Percentiles rank a stretch among this genome's conserved stretches.
Conservation (phyloP, 2,797 vertebrate genomes). For the Buceros bicornis region DNA sequence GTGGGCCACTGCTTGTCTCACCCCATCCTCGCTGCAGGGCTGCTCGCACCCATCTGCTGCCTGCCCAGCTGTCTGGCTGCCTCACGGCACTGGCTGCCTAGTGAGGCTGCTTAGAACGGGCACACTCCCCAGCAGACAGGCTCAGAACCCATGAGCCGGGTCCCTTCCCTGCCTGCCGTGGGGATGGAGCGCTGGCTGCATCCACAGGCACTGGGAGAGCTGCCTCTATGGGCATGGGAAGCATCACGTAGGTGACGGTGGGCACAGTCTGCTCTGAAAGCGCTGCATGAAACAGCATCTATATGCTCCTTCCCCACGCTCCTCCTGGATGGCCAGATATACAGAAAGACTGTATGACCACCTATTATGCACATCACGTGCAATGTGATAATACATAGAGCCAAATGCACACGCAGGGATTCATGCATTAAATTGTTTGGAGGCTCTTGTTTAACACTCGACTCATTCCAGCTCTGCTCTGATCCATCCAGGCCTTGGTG, state of each 20-base stretch:
- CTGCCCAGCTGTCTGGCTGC: rapidly evolving
- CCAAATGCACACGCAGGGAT: neutral
- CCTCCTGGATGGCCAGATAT: neutral
- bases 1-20: neutral
- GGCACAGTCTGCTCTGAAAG: too few species aligned
- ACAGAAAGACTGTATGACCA: neutral
- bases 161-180: neutral
- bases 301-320: neutral
- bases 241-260: rapidly evolving
- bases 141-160: neutral
- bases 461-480: neutral
- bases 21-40: neutral
- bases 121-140: neutral
- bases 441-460: neutral
- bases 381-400: neutral
- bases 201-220: neutral
- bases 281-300: neutral
- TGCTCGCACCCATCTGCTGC: neutral
- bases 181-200: neutral
- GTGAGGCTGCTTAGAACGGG: neutral
- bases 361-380: neutral
- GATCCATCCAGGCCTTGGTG: neutral
- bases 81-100: neutral
- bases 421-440: neutral
- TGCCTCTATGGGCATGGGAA: neutral